Evolutionary conservation across 1,140 invertebrate genomes (phyloP).

Genomic region (Solenopsis invicta): DNA sequence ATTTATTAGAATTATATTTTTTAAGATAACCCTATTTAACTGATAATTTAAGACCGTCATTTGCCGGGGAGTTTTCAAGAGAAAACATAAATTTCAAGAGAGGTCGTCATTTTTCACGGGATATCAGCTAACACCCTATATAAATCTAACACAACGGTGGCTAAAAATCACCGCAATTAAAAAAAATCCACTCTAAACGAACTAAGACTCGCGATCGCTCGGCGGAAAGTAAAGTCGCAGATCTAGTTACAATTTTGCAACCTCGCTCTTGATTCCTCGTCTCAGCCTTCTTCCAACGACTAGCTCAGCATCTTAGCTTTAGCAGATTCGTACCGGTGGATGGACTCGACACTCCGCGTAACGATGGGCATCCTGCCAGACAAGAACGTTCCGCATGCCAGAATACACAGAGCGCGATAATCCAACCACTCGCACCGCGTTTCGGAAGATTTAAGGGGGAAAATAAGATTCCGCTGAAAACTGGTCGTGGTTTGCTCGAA

Average conservation of each 20-base stretch:
- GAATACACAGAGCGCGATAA: constrained; percentile 40
- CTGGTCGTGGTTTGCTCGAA: constrained; percentile 24
- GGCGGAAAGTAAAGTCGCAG: not conserved
- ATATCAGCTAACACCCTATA: not conserved
- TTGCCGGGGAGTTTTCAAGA: not conserved
- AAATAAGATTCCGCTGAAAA: constrained; percentile 43
- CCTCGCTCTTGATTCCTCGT: constrained; percentile 66
- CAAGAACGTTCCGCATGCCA: constrained; percentile 52
- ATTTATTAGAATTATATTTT: constrained; percentile 7
- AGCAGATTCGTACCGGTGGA: not conserved
- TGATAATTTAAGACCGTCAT: constrained; percentile 7
- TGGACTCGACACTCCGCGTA: constrained; percentile 34
- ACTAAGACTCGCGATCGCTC: constrained; percentile 2
- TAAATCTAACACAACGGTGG: constrained; percentile 7
- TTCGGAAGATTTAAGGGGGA: constrained; percentile 39
- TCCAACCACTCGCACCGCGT: constrained; percentile 25
- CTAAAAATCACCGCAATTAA: constrained; percentile 42
- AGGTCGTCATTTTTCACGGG: constrained; percentile 4
- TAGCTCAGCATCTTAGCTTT: constrained; percentile 7
- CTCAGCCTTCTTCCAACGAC: constrained; percentile 14
- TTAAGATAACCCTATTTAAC: not conserved
- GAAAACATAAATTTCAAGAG: constrained; percentile 21
- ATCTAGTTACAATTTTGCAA: constrained; percentile 33
- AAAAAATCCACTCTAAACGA: constrained; percentile 4
- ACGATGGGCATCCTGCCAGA: constrained; percentile 63